phyloP scores from a whole-genome alignment of 1,140 invertebrate species.

The Drosophila kanapiae region DNA sequence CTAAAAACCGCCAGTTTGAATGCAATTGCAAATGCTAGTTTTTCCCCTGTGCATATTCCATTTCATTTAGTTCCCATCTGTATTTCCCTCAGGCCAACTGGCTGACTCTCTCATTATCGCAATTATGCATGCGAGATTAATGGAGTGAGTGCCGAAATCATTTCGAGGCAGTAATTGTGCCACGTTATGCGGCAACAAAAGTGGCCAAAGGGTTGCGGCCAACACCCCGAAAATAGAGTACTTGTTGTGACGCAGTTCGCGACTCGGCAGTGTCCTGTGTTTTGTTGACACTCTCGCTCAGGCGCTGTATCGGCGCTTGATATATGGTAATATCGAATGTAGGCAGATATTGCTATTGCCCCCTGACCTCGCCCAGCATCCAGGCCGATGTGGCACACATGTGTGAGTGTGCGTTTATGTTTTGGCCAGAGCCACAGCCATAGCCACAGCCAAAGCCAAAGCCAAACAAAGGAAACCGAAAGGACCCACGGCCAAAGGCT shows the following conservation, averaged over 20 bases:
- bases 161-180: conserved; percentile 40
- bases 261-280: conserved; percentile 4
- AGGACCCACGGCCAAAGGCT: conserved; percentile 54
- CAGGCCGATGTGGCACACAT: conserved; percentile 5
- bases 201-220: conserved; percentile 30
- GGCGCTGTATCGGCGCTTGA: conserved; percentile 38
- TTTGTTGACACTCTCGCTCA: conserved; percentile 51
- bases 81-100: not conserved
- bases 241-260: conserved; percentile 29
- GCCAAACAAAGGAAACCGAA: conserved; percentile 69
- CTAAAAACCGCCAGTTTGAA: not conserved
- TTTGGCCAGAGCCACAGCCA: conserved; percentile 5
- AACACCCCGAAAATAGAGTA: conserved; percentile 29
- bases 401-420: conserved; percentile 4
- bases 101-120: conserved; percentile 27
- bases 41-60: not conserved
- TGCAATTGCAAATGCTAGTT: too few relatives aligned
- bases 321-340: conserved; percentile 32
- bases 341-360: conserved; percentile 18
- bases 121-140: conserved; percentile 68
- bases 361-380: conserved; percentile 61
- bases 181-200: conserved; percentile 59
- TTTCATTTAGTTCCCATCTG: not conserved
- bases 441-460: conserved; percentile 19
- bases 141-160: conserved; percentile 39